Evolutionary conservation across 2,113 vertebrate species (phyloP).

Genomic region (Columba livia): DNA sequence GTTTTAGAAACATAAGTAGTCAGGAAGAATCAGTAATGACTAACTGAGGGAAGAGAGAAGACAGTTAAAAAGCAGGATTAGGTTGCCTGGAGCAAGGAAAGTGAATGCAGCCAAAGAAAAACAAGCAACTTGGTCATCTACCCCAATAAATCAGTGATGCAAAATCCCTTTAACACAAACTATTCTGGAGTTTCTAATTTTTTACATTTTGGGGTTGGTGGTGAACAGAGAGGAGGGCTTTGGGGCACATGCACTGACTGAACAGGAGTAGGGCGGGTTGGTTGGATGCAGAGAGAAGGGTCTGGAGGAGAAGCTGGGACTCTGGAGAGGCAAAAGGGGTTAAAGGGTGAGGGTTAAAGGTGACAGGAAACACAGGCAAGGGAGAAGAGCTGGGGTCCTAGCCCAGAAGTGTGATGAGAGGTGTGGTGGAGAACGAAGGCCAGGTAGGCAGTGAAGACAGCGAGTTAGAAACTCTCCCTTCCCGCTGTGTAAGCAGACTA

Average conservation of each 20-base stretch:
- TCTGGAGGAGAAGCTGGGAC: not conserved
- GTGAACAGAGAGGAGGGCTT: not conserved
- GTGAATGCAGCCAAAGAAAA: not conserved
- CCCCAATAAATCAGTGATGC: not conserved
- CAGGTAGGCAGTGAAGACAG: not conserved
- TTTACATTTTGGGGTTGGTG: not conserved
- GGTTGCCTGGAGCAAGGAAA: slow-evolving; percentile 14
- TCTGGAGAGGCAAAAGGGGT: not conserved
- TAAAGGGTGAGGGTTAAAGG: not conserved
- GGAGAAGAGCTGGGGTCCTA: not conserved
- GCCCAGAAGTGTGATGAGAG: not conserved
- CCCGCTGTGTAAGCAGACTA: fast-evolving
- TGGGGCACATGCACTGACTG: not conserved
- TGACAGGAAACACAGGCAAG: not conserved
- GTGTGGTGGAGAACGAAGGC: not conserved
- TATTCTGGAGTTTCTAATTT: not conserved
- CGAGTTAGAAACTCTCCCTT: not conserved
- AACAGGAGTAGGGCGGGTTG: not conserved
- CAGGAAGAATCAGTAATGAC: slow-evolving; percentile 3
- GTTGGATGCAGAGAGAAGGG: not conserved
- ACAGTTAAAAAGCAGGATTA: not conserved
- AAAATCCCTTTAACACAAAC: not conserved
- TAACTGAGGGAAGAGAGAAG: not conserved
- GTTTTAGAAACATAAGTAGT: slow-evolving; percentile 29
- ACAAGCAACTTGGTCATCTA: not conserved